Conservation (phyloP, 2,113 vertebrate genomes). For the Platichthys flesus region DNA sequence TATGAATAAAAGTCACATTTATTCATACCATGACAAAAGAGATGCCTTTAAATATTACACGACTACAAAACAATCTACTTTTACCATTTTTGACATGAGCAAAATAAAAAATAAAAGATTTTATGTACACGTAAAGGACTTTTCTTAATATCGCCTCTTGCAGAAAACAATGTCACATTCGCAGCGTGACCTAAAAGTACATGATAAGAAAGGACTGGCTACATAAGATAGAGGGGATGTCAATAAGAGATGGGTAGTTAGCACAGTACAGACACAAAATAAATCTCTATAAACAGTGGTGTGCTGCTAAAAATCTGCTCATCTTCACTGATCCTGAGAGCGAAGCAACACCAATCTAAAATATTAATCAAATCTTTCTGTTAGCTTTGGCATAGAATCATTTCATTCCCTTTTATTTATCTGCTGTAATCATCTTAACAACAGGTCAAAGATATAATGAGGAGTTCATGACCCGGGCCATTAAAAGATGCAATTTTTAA, state of each 20-base stretch:
- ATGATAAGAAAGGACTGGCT: neutral
- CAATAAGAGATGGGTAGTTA: constrained; percentile 17
- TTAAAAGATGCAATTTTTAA: constrained; percentile 16
- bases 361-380: constrained; percentile 16
- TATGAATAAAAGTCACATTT: constrained; percentile 64
- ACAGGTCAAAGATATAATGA: neutral
- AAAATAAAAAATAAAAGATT: constrained; percentile 17
- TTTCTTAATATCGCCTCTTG: constrained; percentile 9
- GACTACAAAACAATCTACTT: constrained; percentile 26
- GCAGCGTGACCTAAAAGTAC: constrained; percentile 10
- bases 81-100: constrained; percentile 25
- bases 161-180: constrained; percentile 19
- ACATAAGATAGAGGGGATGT: constrained; percentile 6
- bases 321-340: constrained; percentile 29
- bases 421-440: constrained; percentile 17
- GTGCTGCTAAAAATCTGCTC: neutral
- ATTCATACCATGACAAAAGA: constrained; percentile 62
- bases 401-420: constrained; percentile 23
- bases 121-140: constrained; percentile 49
- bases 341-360: constrained; percentile 18
- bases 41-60: constrained; percentile 55
- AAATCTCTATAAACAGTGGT: neutral
- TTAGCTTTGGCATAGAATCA: constrained; percentile 49
- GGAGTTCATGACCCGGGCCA: neutral
- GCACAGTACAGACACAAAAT: constrained; percentile 1